These are phyloP conservation scores for Crotalus horridus DNA, from an alignment of 2,113 vertebrate species.

Conservation along the genomic window DNA sequence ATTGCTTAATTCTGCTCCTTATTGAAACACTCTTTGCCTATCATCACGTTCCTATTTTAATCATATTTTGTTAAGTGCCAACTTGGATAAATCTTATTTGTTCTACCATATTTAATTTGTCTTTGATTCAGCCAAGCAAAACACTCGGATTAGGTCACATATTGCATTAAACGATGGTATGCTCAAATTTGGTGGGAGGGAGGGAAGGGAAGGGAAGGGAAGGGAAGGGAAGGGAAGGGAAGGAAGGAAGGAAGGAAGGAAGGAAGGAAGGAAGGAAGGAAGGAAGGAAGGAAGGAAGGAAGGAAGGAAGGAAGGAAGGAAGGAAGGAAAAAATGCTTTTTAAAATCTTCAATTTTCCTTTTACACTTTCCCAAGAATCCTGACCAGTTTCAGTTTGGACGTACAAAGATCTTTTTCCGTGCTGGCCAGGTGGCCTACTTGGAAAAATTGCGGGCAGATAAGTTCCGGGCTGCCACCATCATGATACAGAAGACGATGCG, in stretches of 20 bases:
- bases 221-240: too few relatives aligned
- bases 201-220: too few relatives aligned
- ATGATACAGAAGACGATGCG: conserved; percentile 91
- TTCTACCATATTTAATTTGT: background rate
- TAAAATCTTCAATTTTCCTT: conserved; percentile 24
- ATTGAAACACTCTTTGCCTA: background rate
- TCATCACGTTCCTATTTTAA: background rate
- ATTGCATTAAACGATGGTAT: background rate
- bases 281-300: too few relatives aligned
- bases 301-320: background rate
- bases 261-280: background rate
- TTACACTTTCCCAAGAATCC: conserved; percentile 76
- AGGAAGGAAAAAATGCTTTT: background rate
- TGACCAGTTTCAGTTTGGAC: conserved; percentile 96
- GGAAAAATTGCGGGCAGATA: conserved; percentile 90
- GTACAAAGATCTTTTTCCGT: conserved; percentile 96
- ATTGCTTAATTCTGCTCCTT: background rate
- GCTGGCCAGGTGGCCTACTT: conserved; percentile 96
- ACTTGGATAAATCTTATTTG: background rate
- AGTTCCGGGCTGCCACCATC: conserved; percentile 89
- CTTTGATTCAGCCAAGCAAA: background rate
- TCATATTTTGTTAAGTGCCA: background rate
- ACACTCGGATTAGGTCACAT: background rate
- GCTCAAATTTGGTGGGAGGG: background rate
- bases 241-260: background rate